A percentile compares a stretch with the other conserved stretches of the same genome.
phyloP scores from a whole-genome alignment of 2,113 vertebrate species.

The Colossoma macropomum region DNA sequence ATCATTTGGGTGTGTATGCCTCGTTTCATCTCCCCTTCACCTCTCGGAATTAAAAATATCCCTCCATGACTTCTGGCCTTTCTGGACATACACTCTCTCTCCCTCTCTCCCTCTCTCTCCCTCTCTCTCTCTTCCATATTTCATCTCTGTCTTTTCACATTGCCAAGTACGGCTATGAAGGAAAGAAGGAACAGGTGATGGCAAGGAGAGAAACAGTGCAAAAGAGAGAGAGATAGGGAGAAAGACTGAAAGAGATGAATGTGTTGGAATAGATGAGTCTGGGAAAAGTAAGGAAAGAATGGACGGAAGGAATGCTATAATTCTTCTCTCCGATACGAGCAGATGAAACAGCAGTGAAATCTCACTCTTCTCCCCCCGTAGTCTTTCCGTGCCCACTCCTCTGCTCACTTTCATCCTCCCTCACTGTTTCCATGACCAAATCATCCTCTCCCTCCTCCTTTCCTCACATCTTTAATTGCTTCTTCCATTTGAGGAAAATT shows the following conservation, averaged over 20 bases:
- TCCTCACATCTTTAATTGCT: background rate
- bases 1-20: background rate
- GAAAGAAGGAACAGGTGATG: background rate
- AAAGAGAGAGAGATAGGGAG: background rate
- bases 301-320: background rate
- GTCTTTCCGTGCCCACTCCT: background rate
- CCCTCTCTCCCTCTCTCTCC: background rate
- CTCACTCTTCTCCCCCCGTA: background rate
- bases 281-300: background rate
- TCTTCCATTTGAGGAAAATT: background rate
- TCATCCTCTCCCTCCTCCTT: background rate
- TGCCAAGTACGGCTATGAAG: no score
- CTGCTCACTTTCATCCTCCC: background rate
- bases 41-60: constrained; percentile 34
- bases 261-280: no score
- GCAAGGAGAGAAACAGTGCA: background rate
- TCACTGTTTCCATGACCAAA: background rate
- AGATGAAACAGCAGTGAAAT: background rate
- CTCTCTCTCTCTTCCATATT: no score
- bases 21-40: background rate
- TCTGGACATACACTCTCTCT: background rate
- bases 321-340: background rate
- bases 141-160: no score
- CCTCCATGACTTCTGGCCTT: constrained; percentile 25
- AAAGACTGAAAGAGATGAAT: background rate